Base-by-base conservation (phyloP, 2,888 invertebrate species). In the Lepidocyrtoides sp. region DNA sequence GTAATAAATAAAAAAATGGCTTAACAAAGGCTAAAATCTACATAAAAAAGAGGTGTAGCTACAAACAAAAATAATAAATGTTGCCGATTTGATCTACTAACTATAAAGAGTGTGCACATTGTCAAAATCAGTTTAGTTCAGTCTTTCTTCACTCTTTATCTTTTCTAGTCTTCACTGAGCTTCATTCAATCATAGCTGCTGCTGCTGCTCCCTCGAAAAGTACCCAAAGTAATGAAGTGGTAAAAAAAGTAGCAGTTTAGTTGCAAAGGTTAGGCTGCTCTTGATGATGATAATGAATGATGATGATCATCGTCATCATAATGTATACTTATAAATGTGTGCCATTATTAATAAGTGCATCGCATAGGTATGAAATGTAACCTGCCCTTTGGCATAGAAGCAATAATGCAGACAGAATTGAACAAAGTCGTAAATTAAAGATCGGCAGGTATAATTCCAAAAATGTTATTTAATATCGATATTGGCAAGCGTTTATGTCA, bases 21-120 rank as follows among this genome's bases (percentile, higher is more conserved):
- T 54, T 4, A 54, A 54, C 54, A 54, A 54, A 54, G 54, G 54
- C 54, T 54, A 20, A 54, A 54, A 54, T 54, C 54, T 54, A 20
- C 54, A 54, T 54, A 54, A 54, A 48, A 54, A 17, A 48, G n/a
- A 20, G 54, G 54, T 54, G 54, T 54, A 54, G 54, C 20, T 36
- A 48, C 12, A 3, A 36, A 36, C 8, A 8, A 36, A 5, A 36
- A 36, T 36, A 8, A 5, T 5, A 36, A 5, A 8, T 48, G 44
- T 14, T 48, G 54, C 7, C 44, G 44, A 54, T 54, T 17, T 54
- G 54, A 54, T 54, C 54, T 54, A 17, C 54, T 20, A 4, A 20
- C 17, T 10, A 20, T 54, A 12, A 12, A 10, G 12, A 2, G 48
- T 48, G 48, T 48, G 12, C 48, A 48, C 14, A 10, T 48, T 48